Evolutionary conservation across 2,888 invertebrate genomes (phyloP).

Genomic region (Lithophane semibrunnea): DNA sequence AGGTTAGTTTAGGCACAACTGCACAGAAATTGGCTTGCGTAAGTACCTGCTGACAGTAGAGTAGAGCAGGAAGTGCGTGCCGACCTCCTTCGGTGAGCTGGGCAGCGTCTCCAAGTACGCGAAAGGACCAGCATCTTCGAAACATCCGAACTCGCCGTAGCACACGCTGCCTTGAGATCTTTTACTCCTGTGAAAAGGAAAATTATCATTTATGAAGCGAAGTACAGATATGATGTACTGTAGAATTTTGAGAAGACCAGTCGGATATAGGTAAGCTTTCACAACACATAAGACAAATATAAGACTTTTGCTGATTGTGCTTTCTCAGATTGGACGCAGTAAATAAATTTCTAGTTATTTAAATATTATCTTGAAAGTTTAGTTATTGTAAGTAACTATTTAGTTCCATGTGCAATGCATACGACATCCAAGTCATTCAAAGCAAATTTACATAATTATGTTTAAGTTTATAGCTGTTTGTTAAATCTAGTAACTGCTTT

Average conservation of each 20-base stretch:
- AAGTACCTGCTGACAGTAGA: slow-evolving; percentile 91
- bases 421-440: slow-evolving; percentile 11
- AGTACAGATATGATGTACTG: neutral
- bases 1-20: neutral
- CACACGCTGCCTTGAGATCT: slow-evolving; percentile 95
- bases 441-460: slow-evolving; percentile 33
- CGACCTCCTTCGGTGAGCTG: slow-evolving; percentile 95
- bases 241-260: neutral
- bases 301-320: neutral
- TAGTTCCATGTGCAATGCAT: neutral
- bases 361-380: neutral
- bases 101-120: slow-evolving; percentile 97
- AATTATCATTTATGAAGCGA: neutral
- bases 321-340: neutral
- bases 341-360: neutral
- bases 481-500: slow-evolving; percentile 33
- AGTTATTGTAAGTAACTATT: neutral
- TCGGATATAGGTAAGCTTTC: neutral
- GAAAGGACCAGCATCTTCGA: slow-evolving; percentile 97
- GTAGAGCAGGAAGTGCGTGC: slow-evolving; percentile 95
- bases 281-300: neutral
- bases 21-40: neutral
- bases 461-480: slow-evolving; percentile 31
- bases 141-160: slow-evolving; percentile 97
- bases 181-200: slow-evolving; percentile 90